Conservation (phyloP, 2,888 invertebrate species). For the Pomacea canaliculata region DNA sequence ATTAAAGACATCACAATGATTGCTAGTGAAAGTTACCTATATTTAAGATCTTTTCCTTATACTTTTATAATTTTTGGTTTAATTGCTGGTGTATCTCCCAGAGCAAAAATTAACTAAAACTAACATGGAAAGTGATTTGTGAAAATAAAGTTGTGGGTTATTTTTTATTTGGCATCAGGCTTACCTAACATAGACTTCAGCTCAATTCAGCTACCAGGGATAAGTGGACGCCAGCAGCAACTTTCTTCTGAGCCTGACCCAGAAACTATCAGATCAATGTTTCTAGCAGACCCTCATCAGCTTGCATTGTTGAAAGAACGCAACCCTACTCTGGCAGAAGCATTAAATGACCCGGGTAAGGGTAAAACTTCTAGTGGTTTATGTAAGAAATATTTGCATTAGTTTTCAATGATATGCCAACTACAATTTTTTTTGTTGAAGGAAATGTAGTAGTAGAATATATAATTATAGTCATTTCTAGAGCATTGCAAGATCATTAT, state of each 20-base stretch:
- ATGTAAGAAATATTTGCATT: too few species aligned
- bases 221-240: conserved; percentile 24
- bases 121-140: too few species aligned
- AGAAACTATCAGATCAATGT: conserved; percentile 56
- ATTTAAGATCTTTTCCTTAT: too few species aligned
- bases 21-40: too few species aligned
- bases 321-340: conserved; percentile 92
- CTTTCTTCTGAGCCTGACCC: conserved; percentile 42
- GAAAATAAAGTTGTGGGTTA: too few species aligned
- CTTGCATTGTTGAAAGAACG: conserved; percentile 91
- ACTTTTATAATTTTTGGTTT: too few species aligned
- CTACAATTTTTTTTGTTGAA: not conserved
- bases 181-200: conserved; percentile 83
- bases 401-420: not conserved
- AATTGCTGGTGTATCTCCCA: too few species aligned
- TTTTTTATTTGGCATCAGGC: conserved; percentile 24
- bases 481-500: too few species aligned
- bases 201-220: conserved; percentile 80
- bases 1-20: too few species aligned
- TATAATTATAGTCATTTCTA: too few species aligned
- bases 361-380: conserved; percentile 62
- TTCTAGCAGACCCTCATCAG: conserved; percentile 86
- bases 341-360: conserved; percentile 85
- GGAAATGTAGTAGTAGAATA: too few species aligned
- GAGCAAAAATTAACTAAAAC: too few species aligned